Percentiles rank a stretch among this genome's conserved stretches.
These are phyloP conservation scores for Mylabris sibirica DNA, from an alignment of 2,888 invertebrate species.

Conservation along the genomic window DNA sequence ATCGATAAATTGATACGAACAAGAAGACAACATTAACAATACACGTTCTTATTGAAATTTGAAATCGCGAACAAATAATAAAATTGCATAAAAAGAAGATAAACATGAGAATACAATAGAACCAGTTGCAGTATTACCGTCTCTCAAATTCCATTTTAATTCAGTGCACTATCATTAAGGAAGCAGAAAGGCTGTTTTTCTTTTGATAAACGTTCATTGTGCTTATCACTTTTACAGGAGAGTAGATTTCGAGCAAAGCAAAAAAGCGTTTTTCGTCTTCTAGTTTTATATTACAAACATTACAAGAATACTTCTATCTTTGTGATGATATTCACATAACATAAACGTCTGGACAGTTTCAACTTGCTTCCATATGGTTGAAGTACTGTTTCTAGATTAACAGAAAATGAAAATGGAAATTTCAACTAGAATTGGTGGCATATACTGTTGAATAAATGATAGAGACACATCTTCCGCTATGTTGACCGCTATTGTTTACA, in stretches of 20 bases:
- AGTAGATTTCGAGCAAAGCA: background rate
- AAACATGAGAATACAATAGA: background rate
- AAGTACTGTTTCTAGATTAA: background rate
- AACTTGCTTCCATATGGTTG: background rate
- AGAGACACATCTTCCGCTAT: conserved; percentile 14
- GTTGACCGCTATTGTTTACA: conserved; percentile 30
- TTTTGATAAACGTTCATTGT: background rate
- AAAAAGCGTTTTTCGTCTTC: background rate
- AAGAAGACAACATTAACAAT: background rate
- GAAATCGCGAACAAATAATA: background rate
- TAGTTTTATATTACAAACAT: too few species aligned
- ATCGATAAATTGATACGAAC: background rate
- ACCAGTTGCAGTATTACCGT: background rate
- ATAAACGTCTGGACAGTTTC: background rate
- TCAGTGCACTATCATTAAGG: background rate
- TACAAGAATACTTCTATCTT: too few species aligned
- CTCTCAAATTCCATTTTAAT: background rate
- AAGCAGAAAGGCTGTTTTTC: background rate
- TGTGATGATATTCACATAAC: background rate
- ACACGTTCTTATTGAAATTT: background rate
- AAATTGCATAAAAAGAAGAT: background rate
- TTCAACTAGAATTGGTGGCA: background rate
- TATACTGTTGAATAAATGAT: conserved; percentile 9
- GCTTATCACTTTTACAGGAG: background rate
- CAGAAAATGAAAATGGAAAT: background rate